Evolutionary conservation across 2,113 vertebrate species (phyloP).

Genomic region (Sorex araneus): DNA sequence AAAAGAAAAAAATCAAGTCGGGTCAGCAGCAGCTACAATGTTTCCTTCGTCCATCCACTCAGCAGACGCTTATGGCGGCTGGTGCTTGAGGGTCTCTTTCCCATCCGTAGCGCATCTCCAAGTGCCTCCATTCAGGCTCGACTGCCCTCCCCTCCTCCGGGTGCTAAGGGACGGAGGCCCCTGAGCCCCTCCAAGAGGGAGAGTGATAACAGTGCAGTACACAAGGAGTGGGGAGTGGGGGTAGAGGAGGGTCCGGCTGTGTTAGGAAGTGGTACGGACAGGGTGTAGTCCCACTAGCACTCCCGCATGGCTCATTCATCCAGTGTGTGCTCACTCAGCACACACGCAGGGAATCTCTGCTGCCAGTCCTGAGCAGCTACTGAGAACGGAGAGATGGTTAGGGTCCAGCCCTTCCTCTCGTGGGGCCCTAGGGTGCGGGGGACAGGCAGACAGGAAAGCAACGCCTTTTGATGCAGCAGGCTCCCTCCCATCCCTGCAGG

Average conservation of each 20-base stretch:
- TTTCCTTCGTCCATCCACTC: neutral
- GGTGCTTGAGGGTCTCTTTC: neutral
- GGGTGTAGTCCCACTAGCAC: too few species aligned
- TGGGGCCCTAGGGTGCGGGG: neutral
- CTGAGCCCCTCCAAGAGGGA: neutral
- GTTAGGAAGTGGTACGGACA: neutral
- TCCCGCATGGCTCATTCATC: neutral
- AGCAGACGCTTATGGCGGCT: neutral
- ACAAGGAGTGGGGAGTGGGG: too few species aligned
- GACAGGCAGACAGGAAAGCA: neutral
- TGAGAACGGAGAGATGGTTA: neutral
- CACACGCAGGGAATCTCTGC: neutral
- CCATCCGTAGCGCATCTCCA: neutral
- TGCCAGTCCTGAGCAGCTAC: neutral
- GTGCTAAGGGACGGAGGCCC: too few species aligned
- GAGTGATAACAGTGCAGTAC: neutral
- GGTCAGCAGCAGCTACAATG: too few species aligned
- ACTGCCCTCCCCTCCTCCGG: too few species aligned
- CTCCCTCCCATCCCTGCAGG: neutral
- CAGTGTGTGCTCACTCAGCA: neutral
- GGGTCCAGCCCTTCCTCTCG: neutral
- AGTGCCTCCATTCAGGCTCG: neutral
- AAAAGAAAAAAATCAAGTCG: too few species aligned
- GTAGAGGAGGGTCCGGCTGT: neutral
- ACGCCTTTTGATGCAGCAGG: too few species aligned